Conservation (phyloP, 2,888 invertebrate species). For the Leptura quadrifasciata region DNA sequence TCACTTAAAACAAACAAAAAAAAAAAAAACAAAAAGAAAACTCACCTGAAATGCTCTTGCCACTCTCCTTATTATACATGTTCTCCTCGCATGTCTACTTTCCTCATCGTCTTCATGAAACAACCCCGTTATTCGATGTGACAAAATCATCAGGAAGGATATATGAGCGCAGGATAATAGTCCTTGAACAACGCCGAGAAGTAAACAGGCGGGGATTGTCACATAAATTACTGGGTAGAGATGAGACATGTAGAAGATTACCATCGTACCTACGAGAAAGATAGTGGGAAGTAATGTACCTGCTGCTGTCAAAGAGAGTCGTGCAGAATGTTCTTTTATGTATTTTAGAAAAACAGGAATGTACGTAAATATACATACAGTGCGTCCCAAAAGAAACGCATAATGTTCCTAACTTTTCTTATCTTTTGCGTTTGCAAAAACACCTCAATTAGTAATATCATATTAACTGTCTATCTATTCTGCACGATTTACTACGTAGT, state of each 20-base stretch:
- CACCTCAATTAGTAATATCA: no score
- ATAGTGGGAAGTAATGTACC: background rate
- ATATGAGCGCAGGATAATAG: slow-evolving; percentile 67
- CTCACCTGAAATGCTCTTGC: slow-evolving; percentile 75
- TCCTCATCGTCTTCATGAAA: slow-evolving; percentile 74
- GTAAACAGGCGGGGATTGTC: slow-evolving; percentile 75
- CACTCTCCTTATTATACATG: slow-evolving; percentile 73
- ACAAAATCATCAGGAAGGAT: slow-evolving; percentile 73
- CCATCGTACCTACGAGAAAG: slow-evolving; percentile 67
- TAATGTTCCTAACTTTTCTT: no score
- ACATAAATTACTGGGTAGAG: slow-evolving; percentile 78
- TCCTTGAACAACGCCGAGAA: slow-evolving; percentile 78
- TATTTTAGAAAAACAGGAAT: background rate
- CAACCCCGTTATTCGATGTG: slow-evolving; percentile 72
- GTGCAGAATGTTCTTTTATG: background rate
- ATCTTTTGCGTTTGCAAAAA: no score
- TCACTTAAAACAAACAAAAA: no score
- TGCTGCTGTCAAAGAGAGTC: background rate
- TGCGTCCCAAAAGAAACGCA: no score
- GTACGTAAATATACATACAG: no score
- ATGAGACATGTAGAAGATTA: slow-evolving; percentile 76
- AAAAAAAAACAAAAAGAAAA: background rate
- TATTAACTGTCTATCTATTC: no score
- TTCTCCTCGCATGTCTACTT: slow-evolving; percentile 62
- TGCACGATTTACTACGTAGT: no score